phyloP scores from a whole-genome alignment of 1,140 invertebrate species.

The Bombyx mandarina region DNA sequence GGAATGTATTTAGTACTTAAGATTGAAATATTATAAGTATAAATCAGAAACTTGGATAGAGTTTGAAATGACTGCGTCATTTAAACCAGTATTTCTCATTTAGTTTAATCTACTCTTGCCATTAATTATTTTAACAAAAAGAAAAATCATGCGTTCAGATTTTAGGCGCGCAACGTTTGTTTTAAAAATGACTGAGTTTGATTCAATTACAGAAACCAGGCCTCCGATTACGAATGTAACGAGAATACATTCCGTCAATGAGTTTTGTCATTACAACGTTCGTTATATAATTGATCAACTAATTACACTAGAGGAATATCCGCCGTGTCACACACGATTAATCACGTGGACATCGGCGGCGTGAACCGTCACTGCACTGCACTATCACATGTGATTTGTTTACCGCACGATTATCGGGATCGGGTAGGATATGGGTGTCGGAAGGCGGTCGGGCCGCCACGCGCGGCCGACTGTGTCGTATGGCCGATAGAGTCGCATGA shows the following conservation, averaged over 20 bases:
- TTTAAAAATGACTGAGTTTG: no score
- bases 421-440: conserved; percentile 2
- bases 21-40: no score
- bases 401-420: conserved; percentile 16
- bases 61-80: no score
- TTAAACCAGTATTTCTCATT: no score
- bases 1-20: no score
- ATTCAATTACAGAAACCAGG: no score
- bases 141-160: no score
- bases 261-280: conserved; percentile 10
- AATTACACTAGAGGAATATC: conserved; percentile 21
- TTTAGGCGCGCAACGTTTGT: no score
- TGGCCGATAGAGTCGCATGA: conserved; percentile 32
- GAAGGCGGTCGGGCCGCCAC: conserved; percentile 25
- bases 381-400: conserved; percentile 44
- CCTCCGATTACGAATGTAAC: background rate
- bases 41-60: no score
- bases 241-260: background rate
- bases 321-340: conserved; percentile 7
- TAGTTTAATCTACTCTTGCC: no score
- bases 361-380: conserved; percentile 38
- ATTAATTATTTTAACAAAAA: no score
- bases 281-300: conserved; percentile 36
- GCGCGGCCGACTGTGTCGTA: conserved; percentile 32
- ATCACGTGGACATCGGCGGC: conserved; percentile 29